Evolutionary conservation across 2,888 invertebrate genomes (phyloP).

Genomic region (Melangyna quadrimaculata): DNA sequence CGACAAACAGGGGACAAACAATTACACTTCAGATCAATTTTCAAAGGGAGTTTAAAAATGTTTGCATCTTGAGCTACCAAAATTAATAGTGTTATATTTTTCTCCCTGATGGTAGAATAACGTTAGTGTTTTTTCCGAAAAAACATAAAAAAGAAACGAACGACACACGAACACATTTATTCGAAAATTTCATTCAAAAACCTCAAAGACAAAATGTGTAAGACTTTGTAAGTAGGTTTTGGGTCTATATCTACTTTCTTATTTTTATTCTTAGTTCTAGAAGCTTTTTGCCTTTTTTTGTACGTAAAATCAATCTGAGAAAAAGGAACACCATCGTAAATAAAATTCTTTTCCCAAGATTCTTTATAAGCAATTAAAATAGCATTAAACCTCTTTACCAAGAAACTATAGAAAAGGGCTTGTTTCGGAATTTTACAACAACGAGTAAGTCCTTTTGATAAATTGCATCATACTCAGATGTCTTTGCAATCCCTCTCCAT

Average conservation of each 20-base stretch:
- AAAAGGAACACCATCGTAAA: background rate
- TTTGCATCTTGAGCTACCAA: too few species aligned
- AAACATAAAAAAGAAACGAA: too few species aligned
- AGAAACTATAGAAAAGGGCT: constrained; percentile 44
- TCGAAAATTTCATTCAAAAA: background rate
- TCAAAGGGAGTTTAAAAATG: too few species aligned
- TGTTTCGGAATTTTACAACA: constrained; percentile 39
- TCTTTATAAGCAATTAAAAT: constrained; percentile 50
- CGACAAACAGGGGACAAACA: too few species aligned
- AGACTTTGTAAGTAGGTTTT: background rate
- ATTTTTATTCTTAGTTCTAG: background rate
- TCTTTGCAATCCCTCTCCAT: constrained; percentile 48
- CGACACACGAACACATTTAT: too few species aligned
- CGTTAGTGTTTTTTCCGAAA: too few species aligned
- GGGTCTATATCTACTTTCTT: background rate
- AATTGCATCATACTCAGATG: constrained; percentile 67
- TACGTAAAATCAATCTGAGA: background rate
- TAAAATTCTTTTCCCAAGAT: constrained; percentile 26
- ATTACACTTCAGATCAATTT: too few species aligned
- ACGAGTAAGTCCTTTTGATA: constrained; percentile 62
- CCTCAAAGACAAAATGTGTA: background rate
- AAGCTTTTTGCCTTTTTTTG: background rate
- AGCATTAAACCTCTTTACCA: constrained; percentile 37
- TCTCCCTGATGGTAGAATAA: too few species aligned
- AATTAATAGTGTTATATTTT: too few species aligned